Evolutionary conservation across 2,797 vertebrate genomes (phyloP), one percentile per base, ranked within the genome.

Genomic region (Gymnopithys bicolor): DNA sequence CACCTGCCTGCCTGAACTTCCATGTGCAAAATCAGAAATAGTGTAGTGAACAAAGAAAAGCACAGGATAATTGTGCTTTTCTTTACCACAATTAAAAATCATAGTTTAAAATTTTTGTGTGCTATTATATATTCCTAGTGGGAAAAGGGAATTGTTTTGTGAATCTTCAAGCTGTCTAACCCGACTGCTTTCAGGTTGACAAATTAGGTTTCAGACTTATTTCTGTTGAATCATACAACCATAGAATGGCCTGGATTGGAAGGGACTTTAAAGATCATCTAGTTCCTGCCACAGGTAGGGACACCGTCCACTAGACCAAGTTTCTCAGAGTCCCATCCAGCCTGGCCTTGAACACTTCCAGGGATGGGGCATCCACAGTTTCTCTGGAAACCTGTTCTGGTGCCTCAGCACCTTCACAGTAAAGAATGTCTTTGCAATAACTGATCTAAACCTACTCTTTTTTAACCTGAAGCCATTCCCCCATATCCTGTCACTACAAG

Each of bases 81-180:
- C 25, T 71, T 81, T 82, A 86, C 55, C 13, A 7, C 43, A 71
- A 46, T 68, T 46, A 85, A 63, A 13, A 70, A 73, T 70, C 39
- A 39, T 39, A 39, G 39, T 39, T 76, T 78, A 89, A 48, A 19
- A 58, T 74, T 89, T 84, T 88, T 70, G 37, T 2, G 3, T 13
- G 22, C 45, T 91, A 67, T 73, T 58, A 52, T 59, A 45, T 60
- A 43, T 90, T 85, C 43, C 69, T 45, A 23, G 19, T 59, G 28
- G 51, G 68, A 73, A 69, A 95, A 75, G 18, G 45, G 19, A 63
- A 73, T 52, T 94, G 43, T 82, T 82, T 60, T 48, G 30, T 83
- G 53, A 82, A 37, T 56, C 59, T 96, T 96, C 90, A 89, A 59
- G 93, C 51, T 89, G 52, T 68, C 46, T 94, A 77, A 60, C 46